Evolutionary conservation across 2,797 vertebrate genomes (phyloP), one percentile per base, ranked within the genome.

Genomic region (Brotula barbata): DNA sequence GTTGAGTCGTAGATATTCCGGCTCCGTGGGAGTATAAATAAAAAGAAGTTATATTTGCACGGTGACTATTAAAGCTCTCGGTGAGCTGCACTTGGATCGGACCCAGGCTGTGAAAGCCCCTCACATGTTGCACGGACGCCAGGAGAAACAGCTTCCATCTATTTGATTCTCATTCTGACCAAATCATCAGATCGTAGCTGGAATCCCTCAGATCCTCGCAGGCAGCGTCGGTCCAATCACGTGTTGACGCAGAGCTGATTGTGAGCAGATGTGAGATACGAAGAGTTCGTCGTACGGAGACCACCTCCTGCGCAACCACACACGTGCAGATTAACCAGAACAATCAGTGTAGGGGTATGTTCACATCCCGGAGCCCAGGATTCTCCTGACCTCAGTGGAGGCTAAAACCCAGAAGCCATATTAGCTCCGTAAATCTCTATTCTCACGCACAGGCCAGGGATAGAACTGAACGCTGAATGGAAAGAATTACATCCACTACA

Each of bases 191-290:
- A 76, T 64, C 63, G 45, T 62, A 48, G 72, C 78, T 74, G 49
- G 50, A 76, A 73, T 52, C 66, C 65, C 42, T 42, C 31, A 22
- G 55, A 73, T 61, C 62, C 46, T 21, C 9, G 1, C 61, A 33
- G 17, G 58, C 44, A 3, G 13, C 20, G 46, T 48, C 54, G 47
- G 55, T 58, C 14, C 19, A 70, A 76, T 84, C 48, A 28, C 70
- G 71, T 71, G 68, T 81, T 77, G 71, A 74, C 73, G 67, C 22
- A 55, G 72, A 6, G 64, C 65, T 86, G 85, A 88, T 87, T 65
- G 71, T 39, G 62, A 81, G 77, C 85, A 89, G 86, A 88, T 87
- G 79, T 85, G 78, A 54, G 17, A 77, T 85, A 62, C 70, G 70
- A 82, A 53, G 58, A 72, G 69, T 64, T 67, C 71, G 61, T 55